A percentile compares a stretch with the other conserved stretches of the same genome.
Evolutionary conservation across 2,797 vertebrate genomes (phyloP).

Genomic region (Gallinago nigripennis): DNA sequence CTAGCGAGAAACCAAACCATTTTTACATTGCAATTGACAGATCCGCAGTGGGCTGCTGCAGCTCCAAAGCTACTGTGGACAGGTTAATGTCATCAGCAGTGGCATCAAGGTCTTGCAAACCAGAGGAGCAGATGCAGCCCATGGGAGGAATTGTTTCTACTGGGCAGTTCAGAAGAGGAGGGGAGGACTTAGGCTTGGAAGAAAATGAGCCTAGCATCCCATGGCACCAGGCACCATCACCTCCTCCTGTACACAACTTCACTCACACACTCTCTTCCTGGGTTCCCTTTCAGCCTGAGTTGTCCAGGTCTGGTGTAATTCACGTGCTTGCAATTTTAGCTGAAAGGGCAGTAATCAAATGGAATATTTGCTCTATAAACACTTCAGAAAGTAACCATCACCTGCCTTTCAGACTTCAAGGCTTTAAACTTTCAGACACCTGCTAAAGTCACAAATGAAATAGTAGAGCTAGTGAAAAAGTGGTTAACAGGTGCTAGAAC

Average conservation of each 20-base stretch:
- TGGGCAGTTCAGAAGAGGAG: background rate
- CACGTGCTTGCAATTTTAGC: background rate
- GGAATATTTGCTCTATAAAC: background rate
- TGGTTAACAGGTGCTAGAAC: background rate
- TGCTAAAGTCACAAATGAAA: background rate
- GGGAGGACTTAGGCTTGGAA: background rate
- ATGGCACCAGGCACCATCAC: background rate
- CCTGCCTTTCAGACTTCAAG: background rate
- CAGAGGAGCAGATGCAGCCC: background rate
- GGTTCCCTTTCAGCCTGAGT: background rate
- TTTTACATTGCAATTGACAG: fast-evolving
- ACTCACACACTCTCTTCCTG: fast-evolving
- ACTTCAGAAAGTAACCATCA: background rate
- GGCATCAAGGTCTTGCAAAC: fast-evolving
- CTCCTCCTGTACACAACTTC: background rate
- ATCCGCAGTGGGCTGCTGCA: background rate
- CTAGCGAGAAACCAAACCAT: background rate
- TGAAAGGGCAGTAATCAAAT: background rate
- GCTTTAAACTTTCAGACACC: background rate
- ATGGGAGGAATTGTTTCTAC: fast-evolving
- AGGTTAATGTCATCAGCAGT: too few species aligned
- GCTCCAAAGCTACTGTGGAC: background rate
- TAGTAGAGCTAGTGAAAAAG: background rate
- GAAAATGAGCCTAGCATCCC: background rate
- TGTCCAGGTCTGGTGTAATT: background rate